Evolutionary conservation across 2,888 invertebrate species (phyloP).

Genomic region (Ochropleura plecta): DNA sequence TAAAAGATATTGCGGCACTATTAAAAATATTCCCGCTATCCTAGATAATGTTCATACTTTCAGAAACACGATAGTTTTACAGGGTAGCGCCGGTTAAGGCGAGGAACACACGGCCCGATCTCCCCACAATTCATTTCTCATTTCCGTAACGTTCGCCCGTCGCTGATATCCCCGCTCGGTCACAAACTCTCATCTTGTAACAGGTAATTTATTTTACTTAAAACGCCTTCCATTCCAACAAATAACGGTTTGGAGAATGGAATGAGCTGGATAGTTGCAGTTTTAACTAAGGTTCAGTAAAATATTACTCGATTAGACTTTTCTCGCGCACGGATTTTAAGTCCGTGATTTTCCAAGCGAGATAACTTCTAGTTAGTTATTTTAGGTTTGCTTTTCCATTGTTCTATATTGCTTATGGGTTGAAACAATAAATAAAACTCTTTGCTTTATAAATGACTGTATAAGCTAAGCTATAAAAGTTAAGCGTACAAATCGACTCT

Average conservation of each 20-base stretch:
- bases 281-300: conserved; percentile 71
- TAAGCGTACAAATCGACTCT: conserved; percentile 39
- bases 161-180: conserved; percentile 76
- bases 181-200: conserved; percentile 77
- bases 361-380: conserved; percentile 33
- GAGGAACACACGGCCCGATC: conserved; percentile 68
- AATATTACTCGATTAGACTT: conserved; percentile 70
- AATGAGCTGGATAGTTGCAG: conserved; percentile 69
- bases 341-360: conserved; percentile 52
- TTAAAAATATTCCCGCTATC: conserved; percentile 62
- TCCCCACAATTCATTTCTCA: conserved; percentile 83
- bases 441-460: conserved; percentile 4
- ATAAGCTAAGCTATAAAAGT: conserved; percentile 29
- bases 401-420: conserved; percentile 9
- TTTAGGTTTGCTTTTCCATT: conserved; percentile 13
- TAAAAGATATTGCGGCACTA: conserved; percentile 57
- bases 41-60: conserved; percentile 64
- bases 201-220: conserved; percentile 82
- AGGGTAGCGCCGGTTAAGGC: conserved; percentile 56
- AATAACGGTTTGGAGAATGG: conserved; percentile 74
- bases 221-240: conserved; percentile 77
- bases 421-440: conserved; percentile 19
- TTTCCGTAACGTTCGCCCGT: conserved; percentile 75
- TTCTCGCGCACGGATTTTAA: conserved; percentile 60
- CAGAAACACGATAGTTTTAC: conserved; percentile 67